A percentile compares a stretch with the other conserved stretches of the same genome.
Evolutionary conservation across 2,797 vertebrate species (phyloP).

Genomic region (Menidia menidia): DNA sequence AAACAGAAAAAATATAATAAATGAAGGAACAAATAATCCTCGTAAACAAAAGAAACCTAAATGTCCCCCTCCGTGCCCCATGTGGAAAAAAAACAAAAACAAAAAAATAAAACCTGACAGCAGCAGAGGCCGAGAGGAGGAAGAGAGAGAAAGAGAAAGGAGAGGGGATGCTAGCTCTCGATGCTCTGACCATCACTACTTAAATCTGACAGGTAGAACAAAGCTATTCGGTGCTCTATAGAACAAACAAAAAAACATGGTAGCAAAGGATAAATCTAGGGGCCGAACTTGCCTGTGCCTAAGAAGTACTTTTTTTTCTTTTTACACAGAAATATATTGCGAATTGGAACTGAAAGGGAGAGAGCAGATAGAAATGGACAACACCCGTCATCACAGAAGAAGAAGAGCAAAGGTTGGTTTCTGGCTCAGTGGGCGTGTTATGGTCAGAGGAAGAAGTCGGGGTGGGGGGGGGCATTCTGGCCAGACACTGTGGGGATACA

Average conservation of each 20-base stretch:
- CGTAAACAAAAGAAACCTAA: slow-evolving; percentile 77
- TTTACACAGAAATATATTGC: background rate
- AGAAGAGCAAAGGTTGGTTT: slow-evolving; percentile 31
- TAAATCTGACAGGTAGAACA: slow-evolving; percentile 38
- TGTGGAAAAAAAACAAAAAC: slow-evolving; percentile 47
- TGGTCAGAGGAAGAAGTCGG: slow-evolving; percentile 43
- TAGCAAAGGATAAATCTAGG: slow-evolving; percentile 40
- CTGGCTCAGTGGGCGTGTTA: slow-evolving; percentile 27
- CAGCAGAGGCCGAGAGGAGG: slow-evolving; percentile 55
- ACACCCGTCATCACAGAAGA: slow-evolving; percentile 31
- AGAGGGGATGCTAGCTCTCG: slow-evolving; percentile 50
- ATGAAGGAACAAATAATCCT: slow-evolving; percentile 82
- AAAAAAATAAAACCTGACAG: slow-evolving; percentile 60
- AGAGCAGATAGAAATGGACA: slow-evolving; percentile 35
- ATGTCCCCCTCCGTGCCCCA: slow-evolving; percentile 34
- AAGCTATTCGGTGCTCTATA: slow-evolving; percentile 33
- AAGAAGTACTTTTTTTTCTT: background rate
- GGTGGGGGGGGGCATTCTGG: slow-evolving; percentile 2
- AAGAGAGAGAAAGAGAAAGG: slow-evolving; percentile 35
- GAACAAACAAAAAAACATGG: slow-evolving; percentile 26
- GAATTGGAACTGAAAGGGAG: slow-evolving; percentile 20
- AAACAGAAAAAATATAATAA: slow-evolving; percentile 88
- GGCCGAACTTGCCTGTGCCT: slow-evolving; percentile 23
- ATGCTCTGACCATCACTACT: slow-evolving; percentile 47
- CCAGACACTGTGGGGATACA: slow-evolving; percentile 32